phyloP scores from a whole-genome alignment of 2,797 vertebrate species.

The Danio aesculapii region DNA sequence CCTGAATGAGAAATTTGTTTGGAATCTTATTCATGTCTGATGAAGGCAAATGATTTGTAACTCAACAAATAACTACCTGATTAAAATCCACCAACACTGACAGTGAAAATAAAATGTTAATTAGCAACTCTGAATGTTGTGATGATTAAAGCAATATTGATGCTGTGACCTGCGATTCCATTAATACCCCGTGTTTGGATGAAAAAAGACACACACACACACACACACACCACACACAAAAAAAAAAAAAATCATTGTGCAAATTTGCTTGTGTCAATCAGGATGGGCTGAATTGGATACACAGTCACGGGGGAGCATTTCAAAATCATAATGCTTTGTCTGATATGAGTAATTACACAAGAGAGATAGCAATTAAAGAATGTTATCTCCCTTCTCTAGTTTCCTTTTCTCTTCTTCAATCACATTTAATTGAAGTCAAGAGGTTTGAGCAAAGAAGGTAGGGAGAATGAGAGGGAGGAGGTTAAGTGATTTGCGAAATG shows the following conservation, averaged over 20 bases:
- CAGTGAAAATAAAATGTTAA: constrained; percentile 52
- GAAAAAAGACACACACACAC: background rate
- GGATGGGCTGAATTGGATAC: constrained; percentile 29
- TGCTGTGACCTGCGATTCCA: constrained; percentile 49
- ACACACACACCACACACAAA: constrained; percentile 2
- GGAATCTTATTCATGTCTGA: constrained; percentile 33
- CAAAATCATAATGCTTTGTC: constrained; percentile 51
- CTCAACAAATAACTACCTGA: constrained; percentile 57
- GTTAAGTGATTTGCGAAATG: constrained; percentile 55
- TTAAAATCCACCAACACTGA: constrained; percentile 60
- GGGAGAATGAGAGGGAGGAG: constrained; percentile 42
- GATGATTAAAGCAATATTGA: constrained; percentile 57
- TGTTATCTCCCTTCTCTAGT: constrained; percentile 52
- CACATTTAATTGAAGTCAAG: constrained; percentile 56
- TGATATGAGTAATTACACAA: constrained; percentile 56
- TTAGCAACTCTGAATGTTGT: constrained; percentile 56
- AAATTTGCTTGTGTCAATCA: constrained; percentile 48
- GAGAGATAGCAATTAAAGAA: constrained; percentile 61
- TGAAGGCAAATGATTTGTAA: constrained; percentile 58
- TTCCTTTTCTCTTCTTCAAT: constrained; percentile 56
- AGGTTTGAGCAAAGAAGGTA: constrained; percentile 53
- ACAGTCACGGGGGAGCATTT: constrained; percentile 48
- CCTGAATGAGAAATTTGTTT: constrained; percentile 32
- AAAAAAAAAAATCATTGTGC: constrained; percentile 34
- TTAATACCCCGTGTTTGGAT: constrained; percentile 50